Evolutionary conservation across 1,140 invertebrate genomes (phyloP).

Genomic region (Cephus cinctus): DNA sequence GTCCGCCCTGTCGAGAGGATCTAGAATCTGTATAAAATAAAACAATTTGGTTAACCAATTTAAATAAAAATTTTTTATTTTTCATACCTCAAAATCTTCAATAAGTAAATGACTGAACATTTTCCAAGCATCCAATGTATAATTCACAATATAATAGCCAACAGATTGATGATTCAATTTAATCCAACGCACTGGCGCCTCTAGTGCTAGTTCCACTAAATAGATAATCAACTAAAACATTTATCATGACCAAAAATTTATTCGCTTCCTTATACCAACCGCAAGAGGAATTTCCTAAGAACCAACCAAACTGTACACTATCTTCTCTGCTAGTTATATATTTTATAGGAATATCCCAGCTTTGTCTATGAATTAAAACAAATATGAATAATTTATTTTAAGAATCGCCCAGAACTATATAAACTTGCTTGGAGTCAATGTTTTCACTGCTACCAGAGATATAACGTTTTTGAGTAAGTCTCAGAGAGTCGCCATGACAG

Average conservation of each 20-base stretch:
- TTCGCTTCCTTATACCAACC: constrained; percentile 45
- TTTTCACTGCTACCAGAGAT: constrained; percentile 57
- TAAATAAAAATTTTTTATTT: neutral
- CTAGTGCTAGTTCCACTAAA: constrained; percentile 45
- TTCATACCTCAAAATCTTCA: constrained; percentile 15
- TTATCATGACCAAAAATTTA: neutral
- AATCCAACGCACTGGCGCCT: constrained; percentile 60
- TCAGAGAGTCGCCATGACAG: constrained; percentile 45
- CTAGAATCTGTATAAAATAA: constrained; percentile 53
- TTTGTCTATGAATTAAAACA: constrained; percentile 2
- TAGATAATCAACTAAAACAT: constrained; percentile 6
- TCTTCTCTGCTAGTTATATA: constrained; percentile 62
- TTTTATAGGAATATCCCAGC: constrained; percentile 77
- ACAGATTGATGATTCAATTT: constrained; percentile 81
- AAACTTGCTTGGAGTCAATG: constrained; percentile 1
- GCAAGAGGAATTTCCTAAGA: constrained; percentile 54
- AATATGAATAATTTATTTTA: neutral
- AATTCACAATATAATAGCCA: constrained; percentile 86
- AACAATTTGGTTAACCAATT: neutral
- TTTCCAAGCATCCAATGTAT: constrained; percentile 65
- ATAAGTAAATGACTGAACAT: constrained; percentile 20
- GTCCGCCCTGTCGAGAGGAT: constrained; percentile 72
- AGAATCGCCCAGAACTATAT: neutral
- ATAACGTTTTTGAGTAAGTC: constrained; percentile 66
- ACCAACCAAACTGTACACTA: constrained; percentile 53